phyloP scores from a whole-genome alignment of 2,888 invertebrate species.

The Nudaria mundana region DNA sequence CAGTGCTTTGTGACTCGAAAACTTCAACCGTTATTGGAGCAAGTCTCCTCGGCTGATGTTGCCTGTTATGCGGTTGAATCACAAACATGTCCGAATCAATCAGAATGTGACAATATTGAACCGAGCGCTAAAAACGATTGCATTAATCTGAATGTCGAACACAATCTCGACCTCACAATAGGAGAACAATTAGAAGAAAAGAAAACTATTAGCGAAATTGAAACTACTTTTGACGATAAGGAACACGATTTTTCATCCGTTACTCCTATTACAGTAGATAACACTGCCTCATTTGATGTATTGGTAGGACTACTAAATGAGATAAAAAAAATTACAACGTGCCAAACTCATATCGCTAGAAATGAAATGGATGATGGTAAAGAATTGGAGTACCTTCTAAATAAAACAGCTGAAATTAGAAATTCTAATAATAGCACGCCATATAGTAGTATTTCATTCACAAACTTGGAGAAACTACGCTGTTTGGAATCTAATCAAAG shows the following conservation, averaged over 20 bases:
- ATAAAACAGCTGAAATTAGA: constrained; percentile 31
- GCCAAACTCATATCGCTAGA: constrained; percentile 44
- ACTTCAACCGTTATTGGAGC: constrained; percentile 5
- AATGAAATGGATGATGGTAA: constrained; percentile 21
- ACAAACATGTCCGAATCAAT: not conserved
- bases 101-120: not conserved
- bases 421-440: constrained; percentile 28
- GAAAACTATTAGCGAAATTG: not conserved
- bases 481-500: constrained; percentile 46
- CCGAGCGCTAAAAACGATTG: not conserved
- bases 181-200: not conserved
- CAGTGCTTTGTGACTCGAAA: constrained; percentile 29
- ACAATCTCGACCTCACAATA: not conserved
- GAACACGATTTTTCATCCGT: not conserved
- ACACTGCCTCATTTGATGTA: constrained; percentile 63
- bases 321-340: constrained; percentile 65
- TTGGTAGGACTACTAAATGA: constrained; percentile 65
- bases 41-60: constrained; percentile 3
- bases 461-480: constrained; percentile 48
- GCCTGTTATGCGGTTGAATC: not conserved
- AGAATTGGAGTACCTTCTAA: constrained; percentile 42
- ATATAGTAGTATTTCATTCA: constrained; percentile 40
- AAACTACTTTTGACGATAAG: not conserved
- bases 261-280: constrained; percentile 36
- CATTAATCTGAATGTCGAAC: not conserved